Conservation (phyloP, 2,888 invertebrate species). For the Aphelenchoides bicaudatus region DNA sequence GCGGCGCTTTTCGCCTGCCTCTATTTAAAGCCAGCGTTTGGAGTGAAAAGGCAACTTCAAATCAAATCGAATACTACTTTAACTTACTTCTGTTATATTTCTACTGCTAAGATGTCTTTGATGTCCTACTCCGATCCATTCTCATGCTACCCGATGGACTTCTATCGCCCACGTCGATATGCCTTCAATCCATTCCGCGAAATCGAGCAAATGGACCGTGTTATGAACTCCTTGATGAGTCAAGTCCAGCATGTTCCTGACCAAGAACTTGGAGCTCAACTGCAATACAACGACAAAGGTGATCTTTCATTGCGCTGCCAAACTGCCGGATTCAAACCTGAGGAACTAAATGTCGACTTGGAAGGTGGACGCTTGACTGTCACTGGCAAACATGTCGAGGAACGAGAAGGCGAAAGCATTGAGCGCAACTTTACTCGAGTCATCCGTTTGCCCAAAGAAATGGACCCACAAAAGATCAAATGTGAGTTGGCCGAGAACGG, state of each 20-base stretch:
- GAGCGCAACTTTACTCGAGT: slow-evolving; percentile 10
- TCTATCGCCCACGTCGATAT: slow-evolving; percentile 2
- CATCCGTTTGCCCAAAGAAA: slow-evolving; percentile 13
- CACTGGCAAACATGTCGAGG: not conserved
- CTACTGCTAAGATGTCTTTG: not conserved
- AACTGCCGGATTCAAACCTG: slow-evolving; percentile 13
- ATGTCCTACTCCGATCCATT: not conserved
- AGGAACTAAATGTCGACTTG: slow-evolving; percentile 13
- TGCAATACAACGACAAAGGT: slow-evolving; percentile 12
- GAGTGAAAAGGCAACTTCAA: not conserved
- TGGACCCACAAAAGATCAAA: slow-evolving; percentile 11
- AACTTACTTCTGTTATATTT: not conserved
- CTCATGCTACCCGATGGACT: not conserved
- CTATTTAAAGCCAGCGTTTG: not conserved
- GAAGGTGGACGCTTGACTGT: slow-evolving; percentile 6
- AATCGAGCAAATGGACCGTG: not conserved
- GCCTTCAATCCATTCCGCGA: slow-evolving; percentile 9
- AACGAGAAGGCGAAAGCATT: slow-evolving; percentile 7
- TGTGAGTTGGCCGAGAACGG: slow-evolving; percentile 8
- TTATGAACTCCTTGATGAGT: slow-evolving; percentile 1
- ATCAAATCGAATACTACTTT: not conserved
- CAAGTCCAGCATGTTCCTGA: not conserved
- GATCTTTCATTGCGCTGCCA: slow-evolving; percentile 9
- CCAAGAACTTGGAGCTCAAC: not conserved
- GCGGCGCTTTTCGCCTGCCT: not conserved